Base-by-base conservation (phyloP, 2,797 vertebrate genomes). In the Acanthis flammea region DNA sequence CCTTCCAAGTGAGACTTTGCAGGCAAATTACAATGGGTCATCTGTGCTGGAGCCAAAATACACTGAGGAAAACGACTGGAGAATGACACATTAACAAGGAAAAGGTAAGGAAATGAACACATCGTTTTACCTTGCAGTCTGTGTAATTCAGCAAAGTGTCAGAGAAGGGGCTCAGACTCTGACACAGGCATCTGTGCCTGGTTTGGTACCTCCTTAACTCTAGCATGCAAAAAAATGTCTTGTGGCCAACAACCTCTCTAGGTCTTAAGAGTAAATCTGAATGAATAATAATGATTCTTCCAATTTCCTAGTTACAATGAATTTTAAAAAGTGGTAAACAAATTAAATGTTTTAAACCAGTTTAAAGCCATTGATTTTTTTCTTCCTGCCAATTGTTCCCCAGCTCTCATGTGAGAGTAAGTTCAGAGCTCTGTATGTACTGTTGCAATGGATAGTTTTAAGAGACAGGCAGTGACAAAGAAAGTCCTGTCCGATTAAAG, bases 81-180 rank as follows among this genome's bases (percentile, higher is more conserved):
- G 70, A 94, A 62, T 1, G 35, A 73, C 62, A 88, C 55, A 86
- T 78, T 94, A 92, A 81, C 62, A 86, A 81, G 92, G 81, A 91
- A 91, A 62, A 94, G 42, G 91, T 78, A 94, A 92, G 91, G 91
- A 96, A 96, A 94, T 70, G 75, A 91, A 60, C 66, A 90, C 70
- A 72, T 68, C 0, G 0, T 90, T 95, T 75, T 55, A 70, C 58
- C 41, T 48, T 70, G 68, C 35, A 71, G 35, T 53, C 28, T 61
- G 7, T 77, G 68, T 83, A 78, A 87, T 78, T 74, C 62, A 51
- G 65, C 81, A 54, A 14, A 31, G 47, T 66, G 76, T 68, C 65
- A 55, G 72, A 77, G 85, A 70, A 72, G 5, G 25, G 65, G 33
- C 18, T 80, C 58, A 77, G 54, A n/a, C 47, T 48, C 63, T 14